Conservation (phyloP, 1,140 invertebrate genomes). For the Bombus picipes region DNA sequence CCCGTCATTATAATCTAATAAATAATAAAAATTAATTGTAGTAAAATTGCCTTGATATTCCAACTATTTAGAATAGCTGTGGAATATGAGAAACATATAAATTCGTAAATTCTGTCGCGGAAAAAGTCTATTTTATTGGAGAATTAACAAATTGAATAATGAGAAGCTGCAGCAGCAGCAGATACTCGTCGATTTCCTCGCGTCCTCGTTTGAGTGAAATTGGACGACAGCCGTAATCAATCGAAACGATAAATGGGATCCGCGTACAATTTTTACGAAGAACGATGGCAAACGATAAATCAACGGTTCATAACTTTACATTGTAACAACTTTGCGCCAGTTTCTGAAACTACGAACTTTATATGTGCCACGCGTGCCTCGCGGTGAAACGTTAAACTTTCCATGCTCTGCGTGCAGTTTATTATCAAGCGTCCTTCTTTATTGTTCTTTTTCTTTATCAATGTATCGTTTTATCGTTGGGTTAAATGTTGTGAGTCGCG, state of each 20-base stretch:
- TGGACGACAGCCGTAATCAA: background rate
- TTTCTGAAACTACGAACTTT: conserved; percentile 22
- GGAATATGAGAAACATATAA: too few relatives aligned
- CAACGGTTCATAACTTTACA: conserved; percentile 13
- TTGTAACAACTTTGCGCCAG: conserved; percentile 45
- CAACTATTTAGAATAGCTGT: too few relatives aligned
- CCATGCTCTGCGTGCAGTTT: background rate
- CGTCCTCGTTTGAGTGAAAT: background rate
- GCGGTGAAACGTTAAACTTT: conserved; percentile 15
- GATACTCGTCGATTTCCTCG: background rate
- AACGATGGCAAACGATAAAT: conserved; percentile 39
- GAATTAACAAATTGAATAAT: background rate
- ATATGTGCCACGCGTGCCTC: background rate
- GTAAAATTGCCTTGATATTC: too few relatives aligned
- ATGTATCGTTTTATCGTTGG: background rate
- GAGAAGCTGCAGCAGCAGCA: background rate
- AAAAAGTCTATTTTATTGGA: background rate
- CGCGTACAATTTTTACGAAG: conserved; percentile 16
- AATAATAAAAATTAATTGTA: too few relatives aligned
- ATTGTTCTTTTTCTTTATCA: background rate
- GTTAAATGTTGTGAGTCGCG: background rate
- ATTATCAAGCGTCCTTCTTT: background rate
- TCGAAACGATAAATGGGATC: background rate
- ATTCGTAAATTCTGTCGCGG: background rate
- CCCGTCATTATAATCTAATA: too few relatives aligned